These are phyloP conservation scores for Habropoda laboriosa DNA, from an alignment of 1,140 invertebrate genomes.

Conservation along the genomic window DNA sequence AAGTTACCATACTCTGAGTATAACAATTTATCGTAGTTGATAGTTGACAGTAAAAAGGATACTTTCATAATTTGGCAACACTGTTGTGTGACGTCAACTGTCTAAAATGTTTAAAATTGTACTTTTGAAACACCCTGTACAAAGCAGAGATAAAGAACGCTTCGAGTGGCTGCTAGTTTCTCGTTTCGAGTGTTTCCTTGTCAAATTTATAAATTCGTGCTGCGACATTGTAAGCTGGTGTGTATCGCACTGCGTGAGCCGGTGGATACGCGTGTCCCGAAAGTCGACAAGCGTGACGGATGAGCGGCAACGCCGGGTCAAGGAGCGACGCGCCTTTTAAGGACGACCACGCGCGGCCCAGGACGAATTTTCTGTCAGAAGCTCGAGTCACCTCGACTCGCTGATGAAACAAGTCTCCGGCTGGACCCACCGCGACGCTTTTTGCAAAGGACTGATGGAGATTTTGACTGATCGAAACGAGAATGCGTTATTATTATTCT, in stretches of 20 bases:
- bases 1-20: too few species aligned
- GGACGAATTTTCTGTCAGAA: constrained; percentile 59
- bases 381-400: too few species aligned
- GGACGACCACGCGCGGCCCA: constrained; percentile 32
- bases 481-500: too few species aligned
- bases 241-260: constrained; percentile 16
- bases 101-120: too few species aligned
- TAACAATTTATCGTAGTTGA: too few species aligned
- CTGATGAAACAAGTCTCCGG: not conserved
- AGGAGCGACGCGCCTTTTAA: constrained; percentile 62
- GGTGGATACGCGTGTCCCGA: constrained; percentile 53
- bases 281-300: constrained; percentile 62
- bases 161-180: too few species aligned
- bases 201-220: constrained; percentile 56
- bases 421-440: constrained; percentile 24
- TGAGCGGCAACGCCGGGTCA: constrained; percentile 58
- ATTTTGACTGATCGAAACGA: not conserved
- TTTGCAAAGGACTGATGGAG: not conserved
- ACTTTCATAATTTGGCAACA: too few species aligned
- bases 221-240: constrained; percentile 11
- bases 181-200: constrained; percentile 24
- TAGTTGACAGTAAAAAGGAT: too few species aligned
- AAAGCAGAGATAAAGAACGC: too few species aligned
- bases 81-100: too few species aligned
- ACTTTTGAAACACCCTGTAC: too few species aligned